Percentiles rank a stretch among this genome's conserved stretches.
Conservation (phyloP, 2,797 vertebrate species). For the Limnodromus scolopaceus region DNA sequence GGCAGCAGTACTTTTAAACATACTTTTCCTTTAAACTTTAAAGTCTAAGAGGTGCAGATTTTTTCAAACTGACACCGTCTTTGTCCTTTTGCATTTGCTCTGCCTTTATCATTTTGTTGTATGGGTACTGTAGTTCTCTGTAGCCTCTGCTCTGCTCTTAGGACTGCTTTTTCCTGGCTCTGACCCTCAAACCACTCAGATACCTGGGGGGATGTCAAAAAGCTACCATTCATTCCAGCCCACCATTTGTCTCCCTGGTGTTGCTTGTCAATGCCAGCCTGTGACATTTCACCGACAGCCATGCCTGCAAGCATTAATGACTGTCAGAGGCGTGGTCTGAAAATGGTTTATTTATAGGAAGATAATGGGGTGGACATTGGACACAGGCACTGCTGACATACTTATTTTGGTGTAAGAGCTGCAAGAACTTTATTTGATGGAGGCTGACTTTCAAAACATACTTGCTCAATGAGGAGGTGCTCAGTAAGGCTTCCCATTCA, state of each 20-base stretch:
- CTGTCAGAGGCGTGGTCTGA: neutral
- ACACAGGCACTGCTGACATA: neutral
- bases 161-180: neutral
- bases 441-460: neutral
- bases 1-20: neutral
- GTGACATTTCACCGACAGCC: neutral
- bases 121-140: neutral
- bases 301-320: neutral
- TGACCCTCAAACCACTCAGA: neutral
- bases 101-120: neutral
- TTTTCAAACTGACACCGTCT: neutral
- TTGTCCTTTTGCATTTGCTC: neutral
- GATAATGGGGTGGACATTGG: neutral
- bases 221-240: neutral
- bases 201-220: neutral
- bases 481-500: neutral
- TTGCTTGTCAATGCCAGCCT: neutral
- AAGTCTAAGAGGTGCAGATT: neutral
- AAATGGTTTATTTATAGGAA: neutral
- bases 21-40: neutral
- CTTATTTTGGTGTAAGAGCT: neutral
- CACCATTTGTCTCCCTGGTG: fast-evolving
- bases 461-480: neutral
- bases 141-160: neutral
- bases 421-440: neutral